A percentile compares a stretch with the other conserved stretches of the same genome.
Conservation (phyloP, 2,888 invertebrate species). For the Ormyrus nitidulus region DNA sequence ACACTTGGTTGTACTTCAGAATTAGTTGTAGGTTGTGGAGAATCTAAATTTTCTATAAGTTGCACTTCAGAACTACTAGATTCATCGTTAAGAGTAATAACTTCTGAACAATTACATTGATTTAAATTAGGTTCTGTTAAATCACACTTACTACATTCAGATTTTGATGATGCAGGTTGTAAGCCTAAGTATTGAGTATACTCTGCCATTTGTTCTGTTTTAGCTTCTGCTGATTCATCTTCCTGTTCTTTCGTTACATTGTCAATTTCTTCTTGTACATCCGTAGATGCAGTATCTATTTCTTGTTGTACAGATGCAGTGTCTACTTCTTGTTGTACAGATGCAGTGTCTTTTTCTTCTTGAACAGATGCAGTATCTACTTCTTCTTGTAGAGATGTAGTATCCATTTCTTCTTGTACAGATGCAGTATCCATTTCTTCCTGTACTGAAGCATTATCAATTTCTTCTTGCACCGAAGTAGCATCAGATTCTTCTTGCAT, state of each 20-base stretch:
- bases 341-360: background rate
- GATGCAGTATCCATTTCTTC: background rate
- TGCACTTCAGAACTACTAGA: constrained; percentile 3
- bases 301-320: background rate
- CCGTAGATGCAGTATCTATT: background rate
- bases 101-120: constrained; percentile 79
- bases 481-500: no score
- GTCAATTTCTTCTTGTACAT: constrained; percentile 1
- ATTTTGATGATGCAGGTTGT: constrained; percentile 73
- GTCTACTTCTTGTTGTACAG: background rate
- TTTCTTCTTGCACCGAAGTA: no score
- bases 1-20: constrained; percentile 1
- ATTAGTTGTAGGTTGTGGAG: background rate
- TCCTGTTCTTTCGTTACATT: constrained; percentile 50
- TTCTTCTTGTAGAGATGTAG: background rate
- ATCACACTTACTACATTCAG: constrained; percentile 43
- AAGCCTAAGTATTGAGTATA: constrained; percentile 85
- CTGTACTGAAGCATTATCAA: background rate
- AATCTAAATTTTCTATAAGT: constrained; percentile 69
- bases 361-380: background rate
- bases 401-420: background rate
- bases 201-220: constrained; percentile 75
- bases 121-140: constrained; percentile 83
- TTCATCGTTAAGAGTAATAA: constrained; percentile 56
- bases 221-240: constrained; percentile 61